Percentiles rank a stretch among this genome's conserved stretches.
Conservation (phyloP, 30 jellyfish, hydroid and myxozoan genomes). For the Sanderia malayensis region DNA sequence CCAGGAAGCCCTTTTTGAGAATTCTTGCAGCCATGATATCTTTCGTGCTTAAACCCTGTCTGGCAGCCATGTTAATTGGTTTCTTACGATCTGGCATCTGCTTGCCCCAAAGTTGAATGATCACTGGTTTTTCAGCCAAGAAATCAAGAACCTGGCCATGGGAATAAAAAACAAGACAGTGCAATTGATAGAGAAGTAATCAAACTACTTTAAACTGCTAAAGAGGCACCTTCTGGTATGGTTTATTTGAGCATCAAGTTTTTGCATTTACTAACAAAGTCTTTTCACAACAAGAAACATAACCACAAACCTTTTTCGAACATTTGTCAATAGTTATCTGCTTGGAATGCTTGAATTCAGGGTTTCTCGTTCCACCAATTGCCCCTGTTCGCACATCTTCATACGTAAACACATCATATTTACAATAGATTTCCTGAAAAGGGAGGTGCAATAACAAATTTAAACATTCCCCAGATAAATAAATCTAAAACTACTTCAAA, state of each 20-base stretch:
- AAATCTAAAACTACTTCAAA: neutral
- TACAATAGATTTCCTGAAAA: constrained; percentile 65
- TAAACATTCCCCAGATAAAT: neutral
- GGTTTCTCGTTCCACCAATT: constrained; percentile 57
- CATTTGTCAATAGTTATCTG: constrained; percentile 72
- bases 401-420: constrained; percentile 63
- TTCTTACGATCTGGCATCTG: constrained; percentile 61
- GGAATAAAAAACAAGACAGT: too few species aligned
- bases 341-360: constrained; percentile 64
- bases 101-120: constrained; percentile 76
- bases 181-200: too few species aligned
- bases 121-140: constrained; percentile 68
- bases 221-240: too few species aligned
- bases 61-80: constrained; percentile 72
- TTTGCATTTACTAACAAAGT: neutral
- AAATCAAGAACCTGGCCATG: constrained; percentile 57
- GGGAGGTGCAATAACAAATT: too few species aligned
- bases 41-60: constrained; percentile 64
- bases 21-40: constrained; percentile 76
- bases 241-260: too few species aligned
- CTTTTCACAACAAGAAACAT: neutral
- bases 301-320: constrained; percentile 51
- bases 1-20: constrained; percentile 69
- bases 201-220: too few species aligned
- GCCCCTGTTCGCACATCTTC: constrained; percentile 54